Conservation (phyloP, 1,140 invertebrate species). For the Bombyx mori region DNA sequence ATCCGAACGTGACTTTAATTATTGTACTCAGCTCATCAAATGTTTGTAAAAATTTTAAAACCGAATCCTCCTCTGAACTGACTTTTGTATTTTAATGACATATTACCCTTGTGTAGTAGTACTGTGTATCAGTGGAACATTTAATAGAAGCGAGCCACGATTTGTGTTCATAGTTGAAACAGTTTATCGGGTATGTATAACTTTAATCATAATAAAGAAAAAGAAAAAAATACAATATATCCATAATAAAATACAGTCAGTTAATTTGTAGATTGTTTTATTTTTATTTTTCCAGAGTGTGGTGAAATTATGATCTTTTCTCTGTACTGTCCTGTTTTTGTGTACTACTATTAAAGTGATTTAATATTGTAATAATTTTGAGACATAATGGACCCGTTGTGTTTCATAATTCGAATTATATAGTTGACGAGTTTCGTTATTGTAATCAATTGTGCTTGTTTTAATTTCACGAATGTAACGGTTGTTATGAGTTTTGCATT, state of each 20-base stretch:
- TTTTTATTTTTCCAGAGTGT: slow-evolving; percentile 40
- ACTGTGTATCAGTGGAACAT: slow-evolving; percentile 48
- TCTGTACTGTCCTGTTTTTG: slow-evolving; percentile 48
- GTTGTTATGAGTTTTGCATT: too few species aligned
- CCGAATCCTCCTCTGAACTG: too few species aligned
- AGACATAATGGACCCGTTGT: slow-evolving; percentile 41
- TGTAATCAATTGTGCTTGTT: slow-evolving; percentile 8
- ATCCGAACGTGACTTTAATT: background rate
- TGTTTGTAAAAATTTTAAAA: too few species aligned
- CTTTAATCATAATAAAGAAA: slow-evolving; percentile 52
- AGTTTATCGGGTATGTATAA: slow-evolving; percentile 46
- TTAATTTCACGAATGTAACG: background rate
- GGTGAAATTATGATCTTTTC: slow-evolving; percentile 50
- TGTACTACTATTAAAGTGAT: slow-evolving; percentile 35
- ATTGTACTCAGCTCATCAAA: background rate
- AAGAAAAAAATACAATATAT: slow-evolving; percentile 22
- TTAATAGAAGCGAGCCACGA: slow-evolving; percentile 54
- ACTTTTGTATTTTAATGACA: slow-evolving; percentile 1
- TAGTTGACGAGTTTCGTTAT: slow-evolving; percentile 6
- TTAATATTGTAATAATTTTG: slow-evolving; percentile 38
- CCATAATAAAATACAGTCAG: slow-evolving; percentile 50
- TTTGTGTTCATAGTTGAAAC: slow-evolving; percentile 64
- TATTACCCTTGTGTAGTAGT: slow-evolving; percentile 35
- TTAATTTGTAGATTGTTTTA: slow-evolving; percentile 26
- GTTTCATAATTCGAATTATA: slow-evolving; percentile 12